These are phyloP conservation scores for Enoplolaimus lenunculus DNA, from an alignment of 2,888 invertebrate species.

Conservation along the genomic window DNA sequence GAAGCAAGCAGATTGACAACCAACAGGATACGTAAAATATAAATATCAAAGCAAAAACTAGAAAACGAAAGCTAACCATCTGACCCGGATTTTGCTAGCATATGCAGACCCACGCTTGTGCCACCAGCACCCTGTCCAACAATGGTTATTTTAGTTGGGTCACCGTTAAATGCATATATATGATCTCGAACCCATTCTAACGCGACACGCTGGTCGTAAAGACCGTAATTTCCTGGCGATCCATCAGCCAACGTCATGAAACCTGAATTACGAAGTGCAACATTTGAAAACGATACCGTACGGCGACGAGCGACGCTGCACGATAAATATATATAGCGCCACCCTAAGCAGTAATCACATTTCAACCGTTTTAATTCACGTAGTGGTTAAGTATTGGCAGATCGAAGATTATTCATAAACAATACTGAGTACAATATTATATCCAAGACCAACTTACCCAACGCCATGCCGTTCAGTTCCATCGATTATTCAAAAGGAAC, in stretches of 20 bases:
- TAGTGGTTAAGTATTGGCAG: too few relatives aligned
- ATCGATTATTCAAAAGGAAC: too few relatives aligned
- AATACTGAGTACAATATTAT: too few relatives aligned
- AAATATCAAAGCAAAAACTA: not conserved
- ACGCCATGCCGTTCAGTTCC: too few relatives aligned
- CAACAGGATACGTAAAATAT: not conserved
- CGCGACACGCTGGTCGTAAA: constrained; percentile 46
- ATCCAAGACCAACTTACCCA: too few relatives aligned
- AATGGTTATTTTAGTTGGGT: constrained; percentile 60
- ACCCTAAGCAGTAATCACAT: too few relatives aligned
- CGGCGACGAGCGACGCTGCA: too few relatives aligned
- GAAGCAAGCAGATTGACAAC: not conserved
- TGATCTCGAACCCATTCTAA: constrained; percentile 52
- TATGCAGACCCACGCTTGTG: constrained; percentile 44
- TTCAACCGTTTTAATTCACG: too few relatives aligned
- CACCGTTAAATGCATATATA: constrained; percentile 64
- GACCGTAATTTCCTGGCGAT: constrained; percentile 47
- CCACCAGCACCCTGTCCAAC: constrained; percentile 61
- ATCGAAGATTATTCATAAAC: not conserved
- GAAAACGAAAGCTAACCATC: not conserved
- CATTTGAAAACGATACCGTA: too few relatives aligned
- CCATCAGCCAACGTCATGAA: constrained; percentile 47
- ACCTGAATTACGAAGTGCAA: constrained; percentile 44
- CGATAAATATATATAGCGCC: too few relatives aligned
- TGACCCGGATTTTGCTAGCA: constrained; percentile 35